Evolutionary conservation across 2,888 invertebrate genomes (phyloP).

Genomic region (Pseudanteris insignis): DNA sequence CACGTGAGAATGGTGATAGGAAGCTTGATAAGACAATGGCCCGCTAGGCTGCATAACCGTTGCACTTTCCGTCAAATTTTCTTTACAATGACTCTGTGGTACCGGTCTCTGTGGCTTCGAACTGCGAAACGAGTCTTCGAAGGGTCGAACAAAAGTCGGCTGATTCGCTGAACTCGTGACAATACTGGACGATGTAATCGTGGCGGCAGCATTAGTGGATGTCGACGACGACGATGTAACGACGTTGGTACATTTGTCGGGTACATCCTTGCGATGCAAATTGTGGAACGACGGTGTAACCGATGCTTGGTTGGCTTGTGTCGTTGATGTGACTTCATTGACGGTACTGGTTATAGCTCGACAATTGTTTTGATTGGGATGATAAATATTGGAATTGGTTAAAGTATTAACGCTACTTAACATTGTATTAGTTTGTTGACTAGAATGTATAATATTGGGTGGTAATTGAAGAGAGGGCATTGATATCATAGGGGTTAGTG

Average conservation of each 20-base stretch:
- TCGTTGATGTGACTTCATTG: slow-evolving; percentile 66
- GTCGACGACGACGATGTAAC: slow-evolving; percentile 15
- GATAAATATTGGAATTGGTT: slow-evolving; percentile 44
- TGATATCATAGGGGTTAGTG: slow-evolving; percentile 55
- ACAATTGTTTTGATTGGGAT: slow-evolving; percentile 39
- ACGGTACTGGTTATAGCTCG: slow-evolving; percentile 58
- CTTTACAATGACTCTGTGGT: slow-evolving; percentile 50
- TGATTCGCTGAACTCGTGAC: slow-evolving; percentile 47
- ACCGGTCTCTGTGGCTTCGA: slow-evolving; percentile 55
- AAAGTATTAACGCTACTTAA: slow-evolving; percentile 51
- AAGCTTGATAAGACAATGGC: slow-evolving; percentile 49
- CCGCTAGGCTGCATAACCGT: slow-evolving; percentile 44
- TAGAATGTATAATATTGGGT: slow-evolving; percentile 60
- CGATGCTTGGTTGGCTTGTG: slow-evolving; percentile 51
- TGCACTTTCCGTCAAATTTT: slow-evolving; percentile 25
- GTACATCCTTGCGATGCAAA: slow-evolving; percentile 26
- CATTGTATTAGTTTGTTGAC: slow-evolving; percentile 59
- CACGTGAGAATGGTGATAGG: slow-evolving; percentile 59
- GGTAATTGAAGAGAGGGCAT: slow-evolving; percentile 58
- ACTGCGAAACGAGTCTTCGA: slow-evolving; percentile 63
- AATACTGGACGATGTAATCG: slow-evolving; percentile 15
- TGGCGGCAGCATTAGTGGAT: slow-evolving; percentile 10
- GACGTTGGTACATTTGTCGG: slow-evolving; percentile 10
- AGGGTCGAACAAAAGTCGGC: slow-evolving; percentile 63
- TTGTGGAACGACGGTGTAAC: slow-evolving; percentile 41